A percentile compares a stretch with the other conserved stretches of the same genome.
phyloP scores from a whole-genome alignment of 2,888 invertebrate genomes.

The Pseudoips prasinana region DNA sequence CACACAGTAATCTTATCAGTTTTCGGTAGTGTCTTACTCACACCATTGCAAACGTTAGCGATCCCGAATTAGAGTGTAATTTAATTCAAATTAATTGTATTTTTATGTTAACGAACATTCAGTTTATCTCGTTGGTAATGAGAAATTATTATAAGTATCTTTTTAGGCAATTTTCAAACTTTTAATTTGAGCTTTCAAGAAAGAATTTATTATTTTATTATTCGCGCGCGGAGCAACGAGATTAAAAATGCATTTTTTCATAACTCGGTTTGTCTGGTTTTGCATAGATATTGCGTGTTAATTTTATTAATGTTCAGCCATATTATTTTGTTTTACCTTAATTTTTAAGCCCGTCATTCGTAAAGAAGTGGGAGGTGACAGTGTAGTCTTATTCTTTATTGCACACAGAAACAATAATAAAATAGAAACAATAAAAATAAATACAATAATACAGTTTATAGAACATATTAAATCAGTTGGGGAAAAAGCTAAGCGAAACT shows the following conservation, averaged over 20 bases:
- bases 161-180: slow-evolving; percentile 38
- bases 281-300: not conserved
- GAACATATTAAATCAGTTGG: too few relatives aligned
- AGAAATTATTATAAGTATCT: slow-evolving; percentile 44
- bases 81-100: slow-evolving; percentile 45
- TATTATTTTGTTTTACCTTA: too few relatives aligned
- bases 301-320: too few relatives aligned
- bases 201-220: slow-evolving; percentile 36
- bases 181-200: slow-evolving; percentile 39
- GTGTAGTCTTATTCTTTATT: too few relatives aligned
- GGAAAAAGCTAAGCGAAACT: too few relatives aligned
- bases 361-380: too few relatives aligned
- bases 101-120: slow-evolving; percentile 41
- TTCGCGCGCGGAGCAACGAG: slow-evolving; percentile 6
- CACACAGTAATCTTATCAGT: too few relatives aligned
- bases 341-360: too few relatives aligned
- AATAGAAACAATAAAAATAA: too few relatives aligned
- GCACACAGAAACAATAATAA: too few relatives aligned
- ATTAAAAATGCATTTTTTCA: slow-evolving; percentile 7
- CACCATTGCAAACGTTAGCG: slow-evolving; percentile 3
- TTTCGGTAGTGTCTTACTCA: too few relatives aligned
- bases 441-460: too few relatives aligned
- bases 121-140: slow-evolving; percentile 35
- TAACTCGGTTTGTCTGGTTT: not conserved
- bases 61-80: slow-evolving; percentile 39